A percentile compares a stretch with the other conserved stretches of the same genome.
These are phyloP conservation scores for Euproctis similis DNA, from an alignment of 2,888 invertebrate genomes.

Conservation along the genomic window DNA sequence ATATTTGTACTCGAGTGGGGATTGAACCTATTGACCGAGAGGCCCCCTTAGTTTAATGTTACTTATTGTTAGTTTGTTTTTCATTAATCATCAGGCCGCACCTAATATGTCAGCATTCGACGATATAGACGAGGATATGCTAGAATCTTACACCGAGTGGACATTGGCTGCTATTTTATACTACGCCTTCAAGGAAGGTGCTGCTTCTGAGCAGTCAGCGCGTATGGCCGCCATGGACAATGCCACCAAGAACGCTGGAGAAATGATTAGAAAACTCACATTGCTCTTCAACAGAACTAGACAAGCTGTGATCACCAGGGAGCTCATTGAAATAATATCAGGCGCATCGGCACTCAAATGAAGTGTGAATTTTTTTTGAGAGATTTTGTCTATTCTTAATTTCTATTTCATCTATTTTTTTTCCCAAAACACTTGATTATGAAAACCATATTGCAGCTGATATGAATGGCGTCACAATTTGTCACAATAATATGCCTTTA, in stretches of 20 bases:
- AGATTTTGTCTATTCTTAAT: too few species aligned
- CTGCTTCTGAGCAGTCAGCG: conserved; percentile 85
- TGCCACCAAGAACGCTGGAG: conserved; percentile 87
- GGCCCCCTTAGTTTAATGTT: too few species aligned
- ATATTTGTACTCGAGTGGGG: too few species aligned
- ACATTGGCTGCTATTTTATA: conserved; percentile 81
- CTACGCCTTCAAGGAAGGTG: conserved; percentile 84
- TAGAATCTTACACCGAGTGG: conserved; percentile 84
- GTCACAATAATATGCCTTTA: too few species aligned
- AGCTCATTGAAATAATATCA: conserved; percentile 93
- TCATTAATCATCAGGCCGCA: conserved; percentile 66
- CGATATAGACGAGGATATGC: conserved; percentile 79
- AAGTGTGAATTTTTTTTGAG: too few species aligned
- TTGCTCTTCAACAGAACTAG: conserved; percentile 85
- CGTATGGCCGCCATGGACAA: conserved; percentile 91
- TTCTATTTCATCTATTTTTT: too few species aligned
- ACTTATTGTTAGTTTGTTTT: too few species aligned
- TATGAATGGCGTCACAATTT: too few species aligned
- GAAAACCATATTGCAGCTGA: too few species aligned
- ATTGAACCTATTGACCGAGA: too few species aligned
- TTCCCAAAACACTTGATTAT: too few species aligned
- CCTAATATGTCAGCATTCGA: conserved; percentile 82
- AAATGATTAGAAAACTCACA: conserved; percentile 85
- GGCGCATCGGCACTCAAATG: conserved; percentile 85
- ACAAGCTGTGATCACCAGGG: conserved; percentile 90